Conservation (phyloP, 2,797 vertebrate species). For the Pangasius djambal region DNA sequence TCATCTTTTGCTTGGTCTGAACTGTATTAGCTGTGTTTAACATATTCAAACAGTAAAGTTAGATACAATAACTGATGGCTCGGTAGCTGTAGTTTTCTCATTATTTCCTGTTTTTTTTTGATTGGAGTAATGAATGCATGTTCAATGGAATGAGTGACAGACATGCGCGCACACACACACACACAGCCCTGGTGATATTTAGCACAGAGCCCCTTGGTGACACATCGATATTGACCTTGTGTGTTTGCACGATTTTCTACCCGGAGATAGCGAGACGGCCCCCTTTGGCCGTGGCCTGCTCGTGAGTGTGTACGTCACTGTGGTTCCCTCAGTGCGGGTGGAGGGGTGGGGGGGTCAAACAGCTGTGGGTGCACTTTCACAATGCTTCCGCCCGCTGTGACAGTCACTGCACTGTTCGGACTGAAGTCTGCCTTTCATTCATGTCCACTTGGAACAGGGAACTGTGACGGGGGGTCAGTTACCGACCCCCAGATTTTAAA, state of each 20-base stretch:
- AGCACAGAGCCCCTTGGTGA: slow-evolving; percentile 44
- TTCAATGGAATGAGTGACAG: slow-evolving; percentile 38
- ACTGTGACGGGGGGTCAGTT: slow-evolving; percentile 47
- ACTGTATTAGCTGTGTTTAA: not conserved
- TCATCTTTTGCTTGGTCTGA: not conserved
- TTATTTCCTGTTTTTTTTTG: slow-evolving; percentile 7
- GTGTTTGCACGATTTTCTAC: slow-evolving; percentile 59
- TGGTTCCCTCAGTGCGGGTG: slow-evolving; percentile 32
- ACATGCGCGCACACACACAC: slow-evolving; percentile 20
- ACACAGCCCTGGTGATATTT: slow-evolving; percentile 52
- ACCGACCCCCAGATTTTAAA: slow-evolving; percentile 77
- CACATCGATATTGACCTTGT: slow-evolving; percentile 61
- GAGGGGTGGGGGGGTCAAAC: slow-evolving; percentile 71
- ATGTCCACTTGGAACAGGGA: slow-evolving; percentile 57
- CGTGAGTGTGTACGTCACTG: slow-evolving; percentile 55
- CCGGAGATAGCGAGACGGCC: slow-evolving; percentile 60
- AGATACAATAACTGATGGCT: not conserved
- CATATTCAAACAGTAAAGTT: slow-evolving; percentile 5
- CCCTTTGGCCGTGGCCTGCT: slow-evolving; percentile 40
- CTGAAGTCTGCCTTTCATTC: slow-evolving; percentile 77
- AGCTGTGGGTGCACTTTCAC: slow-evolving; percentile 79
- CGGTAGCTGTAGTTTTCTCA: slow-evolving; percentile 1
- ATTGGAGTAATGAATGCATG: slow-evolving; percentile 30
- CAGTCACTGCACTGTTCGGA: slow-evolving; percentile 76
- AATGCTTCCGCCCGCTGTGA: slow-evolving; percentile 64